These are phyloP conservation scores for Neodiprion virginianus DNA, from an alignment of 1,140 invertebrate species.

Conservation along the genomic window DNA sequence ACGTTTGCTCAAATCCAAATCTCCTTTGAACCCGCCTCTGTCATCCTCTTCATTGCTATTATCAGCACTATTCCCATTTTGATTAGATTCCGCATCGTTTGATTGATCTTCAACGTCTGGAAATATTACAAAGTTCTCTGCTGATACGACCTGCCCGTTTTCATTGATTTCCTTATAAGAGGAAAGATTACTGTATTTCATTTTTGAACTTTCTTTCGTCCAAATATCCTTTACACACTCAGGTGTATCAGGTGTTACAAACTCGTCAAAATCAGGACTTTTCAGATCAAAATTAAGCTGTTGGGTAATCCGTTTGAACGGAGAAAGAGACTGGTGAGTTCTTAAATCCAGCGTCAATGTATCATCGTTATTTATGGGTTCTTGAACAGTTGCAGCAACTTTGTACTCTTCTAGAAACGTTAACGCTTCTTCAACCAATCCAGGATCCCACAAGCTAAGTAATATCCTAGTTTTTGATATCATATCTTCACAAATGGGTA, in stretches of 20 bases:
- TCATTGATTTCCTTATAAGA: constrained; percentile 42
- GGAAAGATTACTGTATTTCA: constrained; percentile 38
- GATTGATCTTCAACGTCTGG: constrained; percentile 54
- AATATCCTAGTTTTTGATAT: constrained; percentile 79
- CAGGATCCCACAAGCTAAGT: constrained; percentile 82
- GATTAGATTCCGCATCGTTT: constrained; percentile 30
- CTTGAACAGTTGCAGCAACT: constrained; percentile 59
- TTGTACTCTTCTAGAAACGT: constrained; percentile 81
- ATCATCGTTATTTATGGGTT: constrained; percentile 42
- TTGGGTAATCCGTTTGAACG: constrained; percentile 79
- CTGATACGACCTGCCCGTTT: constrained; percentile 25
- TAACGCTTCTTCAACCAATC: constrained; percentile 83
- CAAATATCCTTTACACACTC: constrained; percentile 67
- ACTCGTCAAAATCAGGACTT: constrained; percentile 75
- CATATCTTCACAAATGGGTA: constrained; percentile 80
- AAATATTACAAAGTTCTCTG: constrained; percentile 58
- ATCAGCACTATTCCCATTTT: constrained; percentile 31
- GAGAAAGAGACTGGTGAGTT: constrained; percentile 67
- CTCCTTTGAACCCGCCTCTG: constrained; percentile 39
- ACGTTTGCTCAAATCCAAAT: constrained; percentile 51
- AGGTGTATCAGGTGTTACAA: constrained; percentile 72
- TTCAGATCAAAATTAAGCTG: constrained; percentile 74
- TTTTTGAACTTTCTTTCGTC: constrained; percentile 54
- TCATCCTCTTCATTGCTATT: constrained; percentile 46
- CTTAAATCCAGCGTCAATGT: constrained; percentile 48